Percentiles rank a stretch among this genome's conserved stretches.
Evolutionary conservation across 2,888 invertebrate species (phyloP).

Genomic region (Phyto melanocephala): DNA sequence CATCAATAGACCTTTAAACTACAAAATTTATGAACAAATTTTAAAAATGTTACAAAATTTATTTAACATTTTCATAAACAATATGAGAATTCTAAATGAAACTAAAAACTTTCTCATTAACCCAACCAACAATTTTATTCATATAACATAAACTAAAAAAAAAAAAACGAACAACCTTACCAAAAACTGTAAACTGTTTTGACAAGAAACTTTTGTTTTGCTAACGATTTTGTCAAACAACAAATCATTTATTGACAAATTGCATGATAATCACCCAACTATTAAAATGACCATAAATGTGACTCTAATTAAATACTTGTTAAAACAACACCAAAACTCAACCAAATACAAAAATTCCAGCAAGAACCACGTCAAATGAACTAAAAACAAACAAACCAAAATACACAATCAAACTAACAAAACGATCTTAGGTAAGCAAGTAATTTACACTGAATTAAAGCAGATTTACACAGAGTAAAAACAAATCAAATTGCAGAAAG

Average conservation of each 20-base stretch:
- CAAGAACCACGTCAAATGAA: neutral
- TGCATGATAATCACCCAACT: constrained; percentile 63
- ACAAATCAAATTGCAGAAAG: constrained; percentile 51
- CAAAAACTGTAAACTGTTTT: constrained; percentile 56
- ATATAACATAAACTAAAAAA: constrained; percentile 15
- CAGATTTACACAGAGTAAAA: constrained; percentile 38
- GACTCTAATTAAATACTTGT: constrained; percentile 64
- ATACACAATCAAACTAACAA: constrained; percentile 34
- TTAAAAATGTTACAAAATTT: no score
- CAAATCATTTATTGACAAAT: constrained; percentile 62
- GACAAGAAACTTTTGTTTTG: constrained; percentile 49
- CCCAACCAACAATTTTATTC: no score
- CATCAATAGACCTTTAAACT: no score
- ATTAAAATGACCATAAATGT: constrained; percentile 62
- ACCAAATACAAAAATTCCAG: constrained; percentile 15
- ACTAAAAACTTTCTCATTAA: no score
- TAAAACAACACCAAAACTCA: constrained; percentile 62
- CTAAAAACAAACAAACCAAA: neutral
- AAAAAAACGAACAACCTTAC: constrained; percentile 44
- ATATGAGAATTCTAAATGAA: no score
- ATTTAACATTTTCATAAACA: no score
- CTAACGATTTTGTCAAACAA: constrained; percentile 58
- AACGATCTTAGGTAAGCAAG: constrained; percentile 59
- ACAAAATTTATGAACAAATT: no score
- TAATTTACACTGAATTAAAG: constrained; percentile 66